Percentiles rank a stretch among this genome's conserved stretches.
phyloP scores from a whole-genome alignment of 2,888 invertebrate species.

The Sphaerophoria rueppellii region DNA sequence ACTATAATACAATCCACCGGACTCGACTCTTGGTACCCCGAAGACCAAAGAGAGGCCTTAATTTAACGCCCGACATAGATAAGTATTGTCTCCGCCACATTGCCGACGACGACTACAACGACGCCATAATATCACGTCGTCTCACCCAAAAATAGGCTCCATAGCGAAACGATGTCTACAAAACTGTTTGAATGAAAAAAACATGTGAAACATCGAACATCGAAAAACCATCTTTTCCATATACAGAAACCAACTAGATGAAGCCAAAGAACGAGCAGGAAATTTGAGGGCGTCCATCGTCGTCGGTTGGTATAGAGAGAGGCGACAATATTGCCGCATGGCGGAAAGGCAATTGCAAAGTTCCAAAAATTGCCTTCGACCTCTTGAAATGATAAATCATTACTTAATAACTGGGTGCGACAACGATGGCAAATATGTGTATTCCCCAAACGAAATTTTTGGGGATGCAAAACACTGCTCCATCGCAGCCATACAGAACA shows the following conservation, averaged over 20 bases:
- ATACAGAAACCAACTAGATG: neutral
- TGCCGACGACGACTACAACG: slow-evolving; percentile 18
- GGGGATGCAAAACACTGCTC: slow-evolving; percentile 39
- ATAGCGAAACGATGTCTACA: neutral
- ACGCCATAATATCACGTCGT: slow-evolving; percentile 17
- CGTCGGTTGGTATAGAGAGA: neutral
- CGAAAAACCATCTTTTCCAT: slow-evolving; percentile 42
- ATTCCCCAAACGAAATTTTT: slow-evolving; percentile 67
- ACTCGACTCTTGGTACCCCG: no score
- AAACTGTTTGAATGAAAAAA: slow-evolving; percentile 32
- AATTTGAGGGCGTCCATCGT: neutral
- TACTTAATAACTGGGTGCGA: slow-evolving; percentile 74
- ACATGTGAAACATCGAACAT: slow-evolving; percentile 66
- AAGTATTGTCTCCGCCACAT: slow-evolving; percentile 9
- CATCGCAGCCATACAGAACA: slow-evolving; percentile 2
- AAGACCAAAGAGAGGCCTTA: slow-evolving; percentile 4
- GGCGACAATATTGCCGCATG: neutral
- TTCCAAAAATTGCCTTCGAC: slow-evolving; percentile 71
- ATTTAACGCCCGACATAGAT: slow-evolving; percentile 32
- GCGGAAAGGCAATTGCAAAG: slow-evolving; percentile 69
- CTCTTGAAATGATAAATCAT: slow-evolving; percentile 70
- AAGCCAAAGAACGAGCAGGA: neutral
- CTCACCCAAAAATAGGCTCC: slow-evolving; percentile 38
- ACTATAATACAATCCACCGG: neutral
- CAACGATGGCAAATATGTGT: slow-evolving; percentile 71